Conservation (phyloP, 2,888 invertebrate species). For the Fabriciana adippe region DNA sequence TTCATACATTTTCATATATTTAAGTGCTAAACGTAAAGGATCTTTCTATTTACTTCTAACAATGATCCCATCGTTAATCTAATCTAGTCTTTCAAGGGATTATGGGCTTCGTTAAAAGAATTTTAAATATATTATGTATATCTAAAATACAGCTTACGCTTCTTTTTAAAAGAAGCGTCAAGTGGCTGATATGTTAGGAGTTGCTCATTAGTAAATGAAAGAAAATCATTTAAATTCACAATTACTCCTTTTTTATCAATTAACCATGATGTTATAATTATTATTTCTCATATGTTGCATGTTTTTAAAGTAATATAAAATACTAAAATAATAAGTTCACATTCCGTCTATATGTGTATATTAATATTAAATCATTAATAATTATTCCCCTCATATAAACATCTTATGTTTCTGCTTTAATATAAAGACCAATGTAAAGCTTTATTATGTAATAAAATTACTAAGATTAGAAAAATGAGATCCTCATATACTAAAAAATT, state of each 20-base stretch:
- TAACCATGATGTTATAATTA: background rate
- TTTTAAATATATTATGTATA: background rate
- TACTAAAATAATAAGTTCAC: constrained; percentile 2
- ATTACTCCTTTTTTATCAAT: too few relatives aligned
- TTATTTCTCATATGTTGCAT: background rate
- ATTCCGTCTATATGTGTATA: constrained; percentile 17
- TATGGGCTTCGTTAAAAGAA: too few relatives aligned
- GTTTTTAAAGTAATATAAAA: constrained; percentile 1
- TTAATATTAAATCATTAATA: background rate
- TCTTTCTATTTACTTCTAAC: background rate
- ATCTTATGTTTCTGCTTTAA: background rate
- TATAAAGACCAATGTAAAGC: too few relatives aligned
- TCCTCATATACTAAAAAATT: too few relatives aligned
- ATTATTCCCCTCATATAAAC: background rate
- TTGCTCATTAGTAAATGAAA: too few relatives aligned
- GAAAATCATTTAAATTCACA: too few relatives aligned
- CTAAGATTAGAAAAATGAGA: too few relatives aligned
- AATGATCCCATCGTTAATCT: constrained; percentile 22
- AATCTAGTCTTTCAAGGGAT: constrained; percentile 31
- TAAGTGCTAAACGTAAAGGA: background rate
- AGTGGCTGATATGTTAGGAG: too few relatives aligned
- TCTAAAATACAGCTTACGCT: background rate
- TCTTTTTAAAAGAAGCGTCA: background rate
- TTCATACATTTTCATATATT: constrained; percentile 3
- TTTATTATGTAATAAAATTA: too few relatives aligned